These are phyloP conservation scores for Cyclopterus lumpus DNA, from an alignment of 2,797 vertebrate genomes.

Conservation along the genomic window DNA sequence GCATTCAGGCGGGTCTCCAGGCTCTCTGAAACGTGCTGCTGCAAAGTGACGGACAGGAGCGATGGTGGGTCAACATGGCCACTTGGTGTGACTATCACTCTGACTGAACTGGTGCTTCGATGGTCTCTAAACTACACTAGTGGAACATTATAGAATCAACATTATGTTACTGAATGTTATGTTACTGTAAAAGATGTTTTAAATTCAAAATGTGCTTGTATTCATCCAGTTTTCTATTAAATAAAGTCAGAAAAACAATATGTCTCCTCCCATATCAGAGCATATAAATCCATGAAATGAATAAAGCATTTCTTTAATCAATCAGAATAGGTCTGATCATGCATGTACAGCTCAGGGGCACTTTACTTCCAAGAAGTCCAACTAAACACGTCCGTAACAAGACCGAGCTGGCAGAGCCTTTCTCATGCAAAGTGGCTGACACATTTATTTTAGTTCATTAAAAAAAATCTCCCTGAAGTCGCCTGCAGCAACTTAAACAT, in stretches of 20 bases:
- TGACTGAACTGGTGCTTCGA: not conserved
- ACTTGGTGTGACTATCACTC: not conserved
- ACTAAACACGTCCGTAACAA: slow-evolving; percentile 48
- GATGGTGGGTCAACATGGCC: slow-evolving; percentile 4
- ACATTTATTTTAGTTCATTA: not conserved
- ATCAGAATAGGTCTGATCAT: not conserved
- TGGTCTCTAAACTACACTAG: not conserved
- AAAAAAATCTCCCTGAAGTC: not conserved
- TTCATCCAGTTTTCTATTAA: not conserved
- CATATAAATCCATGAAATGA: not conserved
- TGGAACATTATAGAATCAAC: not conserved
- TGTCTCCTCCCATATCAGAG: not conserved
- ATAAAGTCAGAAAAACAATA: not conserved
- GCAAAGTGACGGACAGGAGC: slow-evolving; percentile 28
- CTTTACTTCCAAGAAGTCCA: not conserved
- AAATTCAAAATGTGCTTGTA: not conserved
- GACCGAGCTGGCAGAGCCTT: slow-evolving; percentile 46
- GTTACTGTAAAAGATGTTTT: not conserved
- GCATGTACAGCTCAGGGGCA: not conserved
- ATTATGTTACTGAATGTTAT: not conserved
- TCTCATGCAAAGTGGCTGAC: not conserved
- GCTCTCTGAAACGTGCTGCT: slow-evolving; percentile 59
- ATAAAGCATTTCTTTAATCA: not conserved
- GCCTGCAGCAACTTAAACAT: slow-evolving; percentile 20
- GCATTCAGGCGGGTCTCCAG: slow-evolving; percentile 69